Conservation (phyloP, 2,888 invertebrate genomes). For the Rhagonycha fulva region DNA sequence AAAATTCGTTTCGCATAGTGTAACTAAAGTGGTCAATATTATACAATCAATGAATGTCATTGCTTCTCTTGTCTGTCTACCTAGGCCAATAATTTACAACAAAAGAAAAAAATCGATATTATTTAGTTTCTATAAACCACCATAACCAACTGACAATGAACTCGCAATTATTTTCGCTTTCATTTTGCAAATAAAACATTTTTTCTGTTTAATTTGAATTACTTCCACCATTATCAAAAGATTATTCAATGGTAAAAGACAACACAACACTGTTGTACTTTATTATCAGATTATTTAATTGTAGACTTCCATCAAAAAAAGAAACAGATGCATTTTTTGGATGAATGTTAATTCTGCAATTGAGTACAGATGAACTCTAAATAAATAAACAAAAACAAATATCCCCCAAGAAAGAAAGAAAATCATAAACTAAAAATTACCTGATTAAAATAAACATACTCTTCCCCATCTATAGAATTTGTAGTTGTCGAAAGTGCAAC, state of each 20-base stretch:
- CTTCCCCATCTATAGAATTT: conserved; percentile 52
- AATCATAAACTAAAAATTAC: conserved; percentile 44
- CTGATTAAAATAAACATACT: conserved; percentile 53
- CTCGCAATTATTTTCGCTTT: not conserved
- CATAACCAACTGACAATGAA: not conserved
- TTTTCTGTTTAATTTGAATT: not conserved
- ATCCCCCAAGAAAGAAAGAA: conserved; percentile 17
- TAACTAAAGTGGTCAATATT: not conserved
- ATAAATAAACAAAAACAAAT: not conserved
- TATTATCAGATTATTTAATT: too few relatives aligned
- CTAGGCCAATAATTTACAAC: not conserved
- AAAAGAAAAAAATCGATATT: not conserved
- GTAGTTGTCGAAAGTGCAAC: conserved; percentile 45
- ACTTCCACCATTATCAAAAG: not conserved
- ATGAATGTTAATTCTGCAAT: not conserved
- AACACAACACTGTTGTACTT: too few relatives aligned
- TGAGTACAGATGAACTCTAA: not conserved
- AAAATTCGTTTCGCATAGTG: not conserved
- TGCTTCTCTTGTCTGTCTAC: not conserved
- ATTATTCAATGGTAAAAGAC: too few relatives aligned
- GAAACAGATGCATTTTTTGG: not conserved
- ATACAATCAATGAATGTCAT: not conserved
- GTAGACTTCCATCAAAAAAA: too few relatives aligned
- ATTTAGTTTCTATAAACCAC: not conserved
- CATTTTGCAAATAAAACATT: not conserved